These are phyloP conservation scores for Chionis minor DNA, from an alignment of 2,113 vertebrate species.

Conservation along the genomic window DNA sequence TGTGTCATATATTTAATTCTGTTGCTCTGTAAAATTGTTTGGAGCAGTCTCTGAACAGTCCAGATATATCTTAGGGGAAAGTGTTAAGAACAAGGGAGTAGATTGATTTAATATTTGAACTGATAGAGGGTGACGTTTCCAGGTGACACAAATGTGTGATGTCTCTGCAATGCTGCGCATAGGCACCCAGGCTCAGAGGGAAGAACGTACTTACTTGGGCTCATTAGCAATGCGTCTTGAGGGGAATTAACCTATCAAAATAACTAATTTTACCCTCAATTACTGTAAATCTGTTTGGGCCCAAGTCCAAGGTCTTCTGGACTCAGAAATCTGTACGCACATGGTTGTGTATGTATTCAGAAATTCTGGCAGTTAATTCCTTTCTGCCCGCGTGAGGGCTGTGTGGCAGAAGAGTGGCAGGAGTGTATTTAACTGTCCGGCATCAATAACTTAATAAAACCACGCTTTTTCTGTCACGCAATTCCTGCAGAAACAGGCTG, in stretches of 20 bases:
- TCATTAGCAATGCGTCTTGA: not conserved
- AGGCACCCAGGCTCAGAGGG: not conserved
- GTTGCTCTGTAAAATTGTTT: not conserved
- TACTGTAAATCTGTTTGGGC: not conserved
- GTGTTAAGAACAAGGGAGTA: not conserved
- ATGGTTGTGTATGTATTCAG: rapidly evolving
- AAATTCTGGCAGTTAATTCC: not conserved
- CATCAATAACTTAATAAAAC: not conserved
- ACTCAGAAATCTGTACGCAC: rapidly evolving
- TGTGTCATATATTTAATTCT: not conserved
- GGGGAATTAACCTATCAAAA: not conserved
- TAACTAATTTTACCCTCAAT: not conserved
- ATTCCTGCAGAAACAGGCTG: not conserved
- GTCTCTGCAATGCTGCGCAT: not conserved
- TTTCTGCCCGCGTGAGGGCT: not conserved
- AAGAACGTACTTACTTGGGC: rapidly evolving
- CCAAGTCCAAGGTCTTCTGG: not conserved
- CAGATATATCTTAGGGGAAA: not conserved
- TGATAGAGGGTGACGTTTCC: not conserved
- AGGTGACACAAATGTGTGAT: not conserved
- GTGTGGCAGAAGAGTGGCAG: not conserved
- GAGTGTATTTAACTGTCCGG: rapidly evolving
- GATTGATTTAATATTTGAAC: not conserved
- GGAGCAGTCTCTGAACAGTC: not conserved
- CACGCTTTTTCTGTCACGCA: not conserved